A percentile compares a stretch with the other conserved stretches of the same genome.
Evolutionary conservation across 2,888 invertebrate genomes (phyloP).

Genomic region (Octodonta nipae): DNA sequence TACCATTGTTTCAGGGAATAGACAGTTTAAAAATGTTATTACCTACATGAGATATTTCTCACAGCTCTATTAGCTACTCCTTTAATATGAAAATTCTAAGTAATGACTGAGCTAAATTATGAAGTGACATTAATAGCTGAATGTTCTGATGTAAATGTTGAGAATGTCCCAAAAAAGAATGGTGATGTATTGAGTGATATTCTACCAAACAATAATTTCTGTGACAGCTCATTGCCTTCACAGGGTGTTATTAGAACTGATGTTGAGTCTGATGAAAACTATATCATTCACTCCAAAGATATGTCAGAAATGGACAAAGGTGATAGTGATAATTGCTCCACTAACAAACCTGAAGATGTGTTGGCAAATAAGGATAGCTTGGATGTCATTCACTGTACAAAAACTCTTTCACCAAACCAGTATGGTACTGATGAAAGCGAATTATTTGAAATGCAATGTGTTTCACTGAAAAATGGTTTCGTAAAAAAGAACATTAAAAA

Average conservation of each 20-base stretch:
- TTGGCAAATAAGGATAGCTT: slow-evolving; percentile 7
- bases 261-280: slow-evolving; percentile 8
- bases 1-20: no score
- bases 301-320: neutral
- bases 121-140: no score
- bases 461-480: slow-evolving; percentile 24
- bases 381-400: slow-evolving; percentile 3
- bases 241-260: slow-evolving; percentile 9
- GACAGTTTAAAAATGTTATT: slow-evolving; percentile 18
- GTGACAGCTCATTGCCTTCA: slow-evolving; percentile 22
- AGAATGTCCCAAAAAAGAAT: slow-evolving; percentile 17
- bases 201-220: slow-evolving; percentile 31
- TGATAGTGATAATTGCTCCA: slow-evolving; percentile 8
- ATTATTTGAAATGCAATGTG: slow-evolving; percentile 10
- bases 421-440: slow-evolving; percentile 14
- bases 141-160: no score
- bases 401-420: slow-evolving; percentile 11
- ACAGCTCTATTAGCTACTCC: no score
- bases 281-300: neutral
- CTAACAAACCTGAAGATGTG: slow-evolving; percentile 7
- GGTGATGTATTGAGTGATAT: slow-evolving; percentile 20
- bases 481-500: slow-evolving; percentile 22
- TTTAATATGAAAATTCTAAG: no score
- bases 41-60: slow-evolving; percentile 16
- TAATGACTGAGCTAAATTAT: no score